Conservation (phyloP, 2,888 invertebrate genomes). For the Plusia festucae region DNA sequence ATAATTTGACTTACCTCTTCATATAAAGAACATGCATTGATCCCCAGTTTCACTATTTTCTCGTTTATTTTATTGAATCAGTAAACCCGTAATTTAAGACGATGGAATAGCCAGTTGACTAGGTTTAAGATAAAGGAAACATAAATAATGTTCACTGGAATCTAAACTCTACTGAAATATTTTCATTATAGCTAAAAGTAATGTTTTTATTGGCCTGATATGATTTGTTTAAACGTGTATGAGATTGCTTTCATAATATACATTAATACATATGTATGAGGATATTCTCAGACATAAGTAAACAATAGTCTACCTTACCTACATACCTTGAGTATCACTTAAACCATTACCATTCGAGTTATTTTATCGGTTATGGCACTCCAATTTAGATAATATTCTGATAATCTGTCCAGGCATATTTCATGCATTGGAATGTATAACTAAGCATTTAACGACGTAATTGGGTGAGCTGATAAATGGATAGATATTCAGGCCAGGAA, state of each 20-base stretch:
- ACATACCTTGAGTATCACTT: slow-evolving; percentile 24
- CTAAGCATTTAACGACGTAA: slow-evolving; percentile 9
- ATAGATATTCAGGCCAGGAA: neutral
- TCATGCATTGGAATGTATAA: slow-evolving; percentile 2
- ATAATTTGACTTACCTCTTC: no score
- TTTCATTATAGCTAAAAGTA: neutral
- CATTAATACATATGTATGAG: slow-evolving; percentile 7
- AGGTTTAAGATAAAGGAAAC: no score
- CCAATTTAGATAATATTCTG: slow-evolving; percentile 28
- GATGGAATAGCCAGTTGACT: neutral
- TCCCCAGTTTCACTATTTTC: no score
- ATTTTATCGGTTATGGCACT: slow-evolving; percentile 30
- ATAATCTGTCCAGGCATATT: slow-evolving; percentile 21
- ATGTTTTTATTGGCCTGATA: neutral
- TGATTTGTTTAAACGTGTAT: slow-evolving; percentile 15
- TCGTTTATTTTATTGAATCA: no score
- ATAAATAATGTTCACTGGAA: no score
- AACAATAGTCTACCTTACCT: slow-evolving; percentile 14
- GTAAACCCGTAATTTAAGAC: no score
- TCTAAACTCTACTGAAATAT: no score
- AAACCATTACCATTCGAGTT: slow-evolving; percentile 9
- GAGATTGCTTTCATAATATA: neutral
- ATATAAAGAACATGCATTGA: no score
- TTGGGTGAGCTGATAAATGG: neutral
- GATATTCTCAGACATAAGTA: slow-evolving; percentile 36